Conservation (phyloP, 1,140 invertebrate species). For the Planococcus citri region DNA sequence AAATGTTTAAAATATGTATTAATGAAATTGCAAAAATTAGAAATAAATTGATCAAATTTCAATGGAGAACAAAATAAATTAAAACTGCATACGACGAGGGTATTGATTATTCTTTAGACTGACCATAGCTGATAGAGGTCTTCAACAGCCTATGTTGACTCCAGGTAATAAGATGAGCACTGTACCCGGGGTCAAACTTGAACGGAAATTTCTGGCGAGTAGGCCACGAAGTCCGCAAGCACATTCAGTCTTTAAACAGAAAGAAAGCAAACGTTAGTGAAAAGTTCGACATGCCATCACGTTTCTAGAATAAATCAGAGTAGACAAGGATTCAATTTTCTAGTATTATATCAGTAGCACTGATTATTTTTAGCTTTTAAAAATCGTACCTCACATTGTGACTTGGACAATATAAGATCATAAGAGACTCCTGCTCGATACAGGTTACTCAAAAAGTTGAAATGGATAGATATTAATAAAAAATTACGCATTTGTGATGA, state of each 20-base stretch:
- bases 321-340: too few relatives aligned
- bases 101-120: slow-evolving; percentile 83
- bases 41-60: slow-evolving; percentile 8
- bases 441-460: too few relatives aligned
- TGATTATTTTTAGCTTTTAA: background rate
- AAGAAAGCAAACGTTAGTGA: background rate
- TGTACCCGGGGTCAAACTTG: slow-evolving; percentile 74
- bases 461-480: too few relatives aligned
- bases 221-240: slow-evolving; percentile 57
- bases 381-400: background rate
- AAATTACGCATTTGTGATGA: too few relatives aligned
- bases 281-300: background rate
- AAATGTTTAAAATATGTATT: too few relatives aligned
- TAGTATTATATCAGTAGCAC: background rate
- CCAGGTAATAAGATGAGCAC: slow-evolving; percentile 90
- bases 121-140: slow-evolving; percentile 77
- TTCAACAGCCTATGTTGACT: slow-evolving; percentile 85
- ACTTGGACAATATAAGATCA: background rate
- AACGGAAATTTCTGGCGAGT: slow-evolving; percentile 59
- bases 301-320: too few relatives aligned
- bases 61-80: slow-evolving; percentile 31
- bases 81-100: slow-evolving; percentile 94
- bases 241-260: slow-evolving; percentile 42
- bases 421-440: background rate
- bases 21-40: too few relatives aligned